Evolutionary conservation across 2,797 vertebrate genomes (phyloP).

Genomic region (Decapterus maruadsi): DNA sequence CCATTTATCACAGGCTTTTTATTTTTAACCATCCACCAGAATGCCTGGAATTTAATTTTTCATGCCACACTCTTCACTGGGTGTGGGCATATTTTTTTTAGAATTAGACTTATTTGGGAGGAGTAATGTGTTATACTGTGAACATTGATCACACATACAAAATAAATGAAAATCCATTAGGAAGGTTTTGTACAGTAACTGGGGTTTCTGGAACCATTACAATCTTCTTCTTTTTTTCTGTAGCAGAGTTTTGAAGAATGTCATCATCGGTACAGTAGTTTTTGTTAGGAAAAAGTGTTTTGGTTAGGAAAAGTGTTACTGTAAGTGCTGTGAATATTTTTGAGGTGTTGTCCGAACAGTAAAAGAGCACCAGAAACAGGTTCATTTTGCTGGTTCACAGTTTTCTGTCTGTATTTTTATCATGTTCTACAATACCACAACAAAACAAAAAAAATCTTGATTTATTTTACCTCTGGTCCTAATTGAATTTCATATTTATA

Average conservation of each 20-base stretch:
- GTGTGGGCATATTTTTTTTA: background rate
- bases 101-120: background rate
- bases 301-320: background rate
- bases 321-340: conserved; percentile 2
- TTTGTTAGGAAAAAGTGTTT: background rate
- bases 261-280: background rate
- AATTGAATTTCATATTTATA: conserved; percentile 34
- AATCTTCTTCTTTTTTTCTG: background rate
- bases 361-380: background rate
- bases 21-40: background rate
- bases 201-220: background rate
- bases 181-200: background rate
- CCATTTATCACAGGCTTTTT: background rate
- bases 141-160: background rate
- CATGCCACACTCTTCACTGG: background rate
- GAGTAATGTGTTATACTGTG: background rate
- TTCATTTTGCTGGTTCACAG: background rate
- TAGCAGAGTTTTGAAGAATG: background rate
- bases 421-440: conserved; percentile 1
- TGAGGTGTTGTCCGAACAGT: background rate
- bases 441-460: background rate
- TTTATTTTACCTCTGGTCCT: conserved; percentile 21
- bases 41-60: background rate
- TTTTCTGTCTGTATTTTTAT: background rate
- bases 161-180: background rate